Percentiles rank a stretch among this genome's conserved stretches.
Evolutionary conservation across 2,113 vertebrate species (phyloP).

Genomic region (Hystrix brachyura): DNA sequence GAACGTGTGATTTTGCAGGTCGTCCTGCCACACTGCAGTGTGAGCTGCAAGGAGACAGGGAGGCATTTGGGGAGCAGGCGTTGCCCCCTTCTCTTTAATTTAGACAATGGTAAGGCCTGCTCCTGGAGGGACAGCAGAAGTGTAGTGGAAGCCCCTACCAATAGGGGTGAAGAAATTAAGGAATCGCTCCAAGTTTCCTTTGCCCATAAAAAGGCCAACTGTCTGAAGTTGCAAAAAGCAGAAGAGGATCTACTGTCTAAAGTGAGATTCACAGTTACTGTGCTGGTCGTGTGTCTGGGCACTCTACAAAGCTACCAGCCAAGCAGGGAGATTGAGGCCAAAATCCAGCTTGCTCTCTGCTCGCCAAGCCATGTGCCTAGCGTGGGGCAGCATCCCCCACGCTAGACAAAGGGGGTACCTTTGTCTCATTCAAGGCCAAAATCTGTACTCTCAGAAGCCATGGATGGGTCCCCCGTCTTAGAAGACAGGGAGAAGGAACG

Average conservation of each 20-base stretch:
- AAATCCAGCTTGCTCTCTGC: neutral
- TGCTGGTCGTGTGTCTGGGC: too few species aligned
- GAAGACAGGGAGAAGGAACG: neutral
- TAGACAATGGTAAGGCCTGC: neutral
- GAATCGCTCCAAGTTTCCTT: neutral
- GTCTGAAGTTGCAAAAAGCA: neutral
- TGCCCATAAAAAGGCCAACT: neutral
- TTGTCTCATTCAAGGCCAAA: neutral
- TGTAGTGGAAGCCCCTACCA: neutral
- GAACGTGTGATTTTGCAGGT: slow-evolving; percentile 75
- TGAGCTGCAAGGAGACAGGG: slow-evolving; percentile 54
- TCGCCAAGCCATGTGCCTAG: neutral
- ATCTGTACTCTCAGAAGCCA: neutral
- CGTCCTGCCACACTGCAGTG: neutral
- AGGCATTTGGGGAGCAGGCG: neutral
- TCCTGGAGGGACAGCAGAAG: neutral
- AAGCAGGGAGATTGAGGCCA: neutral
- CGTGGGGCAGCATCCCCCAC: neutral
- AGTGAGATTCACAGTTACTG: neutral
- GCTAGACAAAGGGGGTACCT: neutral
- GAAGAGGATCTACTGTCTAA: neutral
- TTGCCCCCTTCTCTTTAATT: neutral
- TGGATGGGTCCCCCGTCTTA: neutral
- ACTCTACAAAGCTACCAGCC: neutral
- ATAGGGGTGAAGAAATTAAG: neutral